Evolutionary conservation across 1,140 invertebrate species (phyloP), one percentile per base, ranked within the genome.

Genomic region (Brachionus rotundiformis): DNA sequence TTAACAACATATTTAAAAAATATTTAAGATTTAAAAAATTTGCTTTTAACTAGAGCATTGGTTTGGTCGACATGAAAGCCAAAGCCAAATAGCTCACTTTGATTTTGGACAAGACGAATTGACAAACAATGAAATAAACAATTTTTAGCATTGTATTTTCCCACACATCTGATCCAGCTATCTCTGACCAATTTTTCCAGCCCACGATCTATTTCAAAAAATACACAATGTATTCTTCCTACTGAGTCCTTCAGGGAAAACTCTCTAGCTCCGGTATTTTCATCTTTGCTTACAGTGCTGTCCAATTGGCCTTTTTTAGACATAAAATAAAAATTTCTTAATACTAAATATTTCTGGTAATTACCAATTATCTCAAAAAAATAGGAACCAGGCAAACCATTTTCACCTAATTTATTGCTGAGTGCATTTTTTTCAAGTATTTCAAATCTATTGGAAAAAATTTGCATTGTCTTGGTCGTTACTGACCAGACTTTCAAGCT

Each of bases 281-380:
- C 11, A 23, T 73, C 33, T 8, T 47, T 25, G 36, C 63, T 73
- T 44, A 73, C 27, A 13, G 25, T 47, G 19, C 68, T 73, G 25
- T 73, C 68, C 39, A 73, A 73, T 27, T 44, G 68, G 36, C 27
- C 61, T 65, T 54, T 54, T 5, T 1, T n/a, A 25, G 1, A 16
- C 19, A n/a, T 19, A 10, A 54, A 54, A 54, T 10, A 19, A 10
- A 16, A 19, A 49, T n/a, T 19, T 19, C 19, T 54, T 13, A 19
- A 2, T 54, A 1, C 6, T 16, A 54, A 19, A 16, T 54, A 16
- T 54, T 25, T 25, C 7, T n/a, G 19, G 6, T 54, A 2, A 54
- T 25, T 65, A 65, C 68, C 68, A 25, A 73, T 73, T 73, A 73
- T 73, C 44, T 73, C 68, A 19, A 73, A 73, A 13, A 73, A 23